A percentile compares a stretch with the other conserved stretches of the same genome.
These are phyloP conservation scores for Choreutis nemorana DNA, from an alignment of 2,888 invertebrate species.

Conservation along the genomic window DNA sequence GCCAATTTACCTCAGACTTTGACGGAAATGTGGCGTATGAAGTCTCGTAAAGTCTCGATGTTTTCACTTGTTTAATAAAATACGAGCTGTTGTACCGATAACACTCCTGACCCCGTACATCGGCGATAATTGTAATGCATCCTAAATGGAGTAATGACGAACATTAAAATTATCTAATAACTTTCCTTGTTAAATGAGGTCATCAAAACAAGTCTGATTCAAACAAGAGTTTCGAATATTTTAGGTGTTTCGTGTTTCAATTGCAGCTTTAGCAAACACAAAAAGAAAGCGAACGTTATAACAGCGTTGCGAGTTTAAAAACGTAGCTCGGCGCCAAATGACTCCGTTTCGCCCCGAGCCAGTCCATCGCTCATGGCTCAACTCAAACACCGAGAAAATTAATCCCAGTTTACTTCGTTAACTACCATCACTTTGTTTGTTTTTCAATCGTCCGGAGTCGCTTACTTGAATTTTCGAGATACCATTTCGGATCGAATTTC, in stretches of 20 bases:
- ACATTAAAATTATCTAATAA: slow-evolving; percentile 1
- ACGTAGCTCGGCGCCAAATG: slow-evolving; percentile 26
- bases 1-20: slow-evolving; percentile 28
- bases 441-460: slow-evolving; percentile 23
- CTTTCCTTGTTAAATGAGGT: no score
- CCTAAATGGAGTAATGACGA: slow-evolving; percentile 1
- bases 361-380: slow-evolving; percentile 32
- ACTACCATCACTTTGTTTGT: slow-evolving; percentile 22
- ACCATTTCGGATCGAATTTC: slow-evolving; percentile 24
- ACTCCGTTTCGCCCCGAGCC: slow-evolving; percentile 22
- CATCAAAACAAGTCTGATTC: no score
- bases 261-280: no score
- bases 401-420: slow-evolving; percentile 35
- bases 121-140: slow-evolving; percentile 1
- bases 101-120: neutral
- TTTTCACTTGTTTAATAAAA: slow-evolving; percentile 15
- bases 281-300: no score
- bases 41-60: slow-evolving; percentile 19
- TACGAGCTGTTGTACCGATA: slow-evolving; percentile 11
- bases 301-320: slow-evolving; percentile 30
- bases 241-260: no score
- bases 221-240: no score
- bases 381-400: slow-evolving; percentile 38
- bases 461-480: slow-evolving; percentile 25
- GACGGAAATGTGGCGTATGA: slow-evolving; percentile 23